Evolutionary conservation across 37 sponge, comb jelly and placozoan species (phyloP).

Genomic region (Cliona cf. orientalis): DNA sequence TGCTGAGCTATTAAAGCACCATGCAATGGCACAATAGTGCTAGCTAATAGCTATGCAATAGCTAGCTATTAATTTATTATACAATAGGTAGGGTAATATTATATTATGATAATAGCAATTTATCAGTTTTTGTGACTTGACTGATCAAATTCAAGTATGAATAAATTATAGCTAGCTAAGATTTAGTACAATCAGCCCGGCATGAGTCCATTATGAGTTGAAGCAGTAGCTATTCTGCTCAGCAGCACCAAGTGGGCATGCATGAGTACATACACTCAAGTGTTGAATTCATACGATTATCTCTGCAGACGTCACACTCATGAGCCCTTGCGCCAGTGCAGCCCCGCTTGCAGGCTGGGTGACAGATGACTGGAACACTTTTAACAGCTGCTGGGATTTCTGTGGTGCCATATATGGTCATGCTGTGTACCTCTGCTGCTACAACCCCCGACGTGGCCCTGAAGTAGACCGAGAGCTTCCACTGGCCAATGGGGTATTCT

Average conservation of each 20-base stretch:
- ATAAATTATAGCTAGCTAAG: too few relatives aligned
- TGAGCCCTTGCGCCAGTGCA: conserved; percentile 39
- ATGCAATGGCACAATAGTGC: too few relatives aligned
- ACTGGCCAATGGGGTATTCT: conserved; percentile 67
- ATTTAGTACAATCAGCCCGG: too few relatives aligned
- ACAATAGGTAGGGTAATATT: too few relatives aligned
- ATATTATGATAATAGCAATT: too few relatives aligned
- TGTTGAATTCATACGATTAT: conserved; percentile 9
- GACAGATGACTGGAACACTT: conserved; percentile 58
- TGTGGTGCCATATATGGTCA: conserved; percentile 62
- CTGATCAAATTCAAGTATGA: too few relatives aligned
- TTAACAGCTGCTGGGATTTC: conserved; percentile 33
- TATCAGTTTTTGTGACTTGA: too few relatives aligned
- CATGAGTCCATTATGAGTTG: too few relatives aligned
- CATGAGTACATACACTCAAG: conserved; percentile 45
- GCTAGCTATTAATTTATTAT: too few relatives aligned
- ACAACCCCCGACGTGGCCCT: conserved; percentile 34
- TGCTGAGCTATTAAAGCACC: too few relatives aligned
- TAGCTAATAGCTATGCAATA: too few relatives aligned
- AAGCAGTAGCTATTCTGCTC: too few relatives aligned
- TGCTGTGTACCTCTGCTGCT: background rate
- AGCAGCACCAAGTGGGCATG: conserved; percentile 49
- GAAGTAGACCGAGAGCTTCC: conserved; percentile 58
- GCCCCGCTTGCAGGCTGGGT: conserved; percentile 42
- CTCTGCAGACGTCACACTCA: conserved; percentile 47